Conservation (phyloP, 1,140 invertebrate genomes). For the Drosophila arizonae region DNA sequence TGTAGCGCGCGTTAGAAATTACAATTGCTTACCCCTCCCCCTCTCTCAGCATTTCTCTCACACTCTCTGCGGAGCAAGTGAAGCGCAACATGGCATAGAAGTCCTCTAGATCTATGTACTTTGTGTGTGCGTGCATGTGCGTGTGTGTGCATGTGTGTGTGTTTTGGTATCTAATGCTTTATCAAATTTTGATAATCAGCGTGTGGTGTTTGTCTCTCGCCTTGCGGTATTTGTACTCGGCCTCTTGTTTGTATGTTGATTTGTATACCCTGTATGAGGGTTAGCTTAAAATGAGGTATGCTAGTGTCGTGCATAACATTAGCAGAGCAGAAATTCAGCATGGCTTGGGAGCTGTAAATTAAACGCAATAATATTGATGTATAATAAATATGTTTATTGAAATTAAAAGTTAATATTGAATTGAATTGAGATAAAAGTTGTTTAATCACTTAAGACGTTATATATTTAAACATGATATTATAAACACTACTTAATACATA, state of each 20-base stretch:
- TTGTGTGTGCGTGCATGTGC: constrained; percentile 2
- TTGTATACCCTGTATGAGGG: constrained; percentile 28
- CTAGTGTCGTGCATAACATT: not conserved
- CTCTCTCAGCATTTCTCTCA: not conserved
- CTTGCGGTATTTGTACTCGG: constrained; percentile 36
- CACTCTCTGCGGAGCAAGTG: constrained; percentile 47
- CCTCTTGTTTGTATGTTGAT: constrained; percentile 57
- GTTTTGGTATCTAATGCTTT: constrained; percentile 56
- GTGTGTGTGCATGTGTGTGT: constrained; percentile 20
- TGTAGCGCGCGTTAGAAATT: constrained; percentile 63
- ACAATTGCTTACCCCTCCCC: constrained; percentile 24
- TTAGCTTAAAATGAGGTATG: not conserved
- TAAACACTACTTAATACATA: too few species aligned
- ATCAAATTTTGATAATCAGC: constrained; percentile 73
- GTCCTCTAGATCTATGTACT: constrained; percentile 28
- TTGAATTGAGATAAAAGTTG: too few species aligned
- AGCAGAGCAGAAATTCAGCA: too few species aligned
- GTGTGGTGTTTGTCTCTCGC: constrained; percentile 58
- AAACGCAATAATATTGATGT: too few species aligned
- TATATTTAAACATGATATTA: too few species aligned
- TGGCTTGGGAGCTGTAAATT: too few species aligned
- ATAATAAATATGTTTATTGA: too few species aligned
- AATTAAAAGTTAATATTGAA: too few species aligned
- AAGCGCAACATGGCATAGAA: constrained; percentile 44
- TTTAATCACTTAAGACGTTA: too few species aligned